A percentile compares a stretch with the other conserved stretches of the same genome.
These are phyloP conservation scores for Podargus strigoides DNA, from an alignment of 2,797 vertebrate species.

Conservation along the genomic window DNA sequence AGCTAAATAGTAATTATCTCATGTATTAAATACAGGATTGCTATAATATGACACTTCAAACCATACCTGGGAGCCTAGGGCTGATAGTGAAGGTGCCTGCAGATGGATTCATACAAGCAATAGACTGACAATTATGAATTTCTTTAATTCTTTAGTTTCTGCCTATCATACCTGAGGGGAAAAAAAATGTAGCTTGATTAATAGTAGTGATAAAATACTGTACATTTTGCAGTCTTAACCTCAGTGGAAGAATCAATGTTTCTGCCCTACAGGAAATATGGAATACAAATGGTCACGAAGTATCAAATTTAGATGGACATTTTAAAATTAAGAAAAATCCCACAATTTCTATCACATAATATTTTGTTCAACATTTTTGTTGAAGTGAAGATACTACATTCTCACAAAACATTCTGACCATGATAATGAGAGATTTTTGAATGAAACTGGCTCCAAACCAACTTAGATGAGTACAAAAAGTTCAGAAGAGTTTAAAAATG, in stretches of 20 bases:
- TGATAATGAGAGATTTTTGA: neutral
- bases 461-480: neutral
- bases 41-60: neutral
- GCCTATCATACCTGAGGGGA: constrained; percentile 77
- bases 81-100: constrained; percentile 81
- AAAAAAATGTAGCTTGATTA: neutral
- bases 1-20: neutral
- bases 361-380: neutral
- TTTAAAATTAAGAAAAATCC: neutral
- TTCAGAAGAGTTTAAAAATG: neutral
- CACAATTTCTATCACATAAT: neutral
- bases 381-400: neutral
- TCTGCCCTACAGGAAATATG: neutral
- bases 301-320: neutral
- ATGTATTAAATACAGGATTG: neutral
- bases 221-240: neutral
- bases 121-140: constrained; percentile 78
- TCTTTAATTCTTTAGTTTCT: constrained; percentile 80
- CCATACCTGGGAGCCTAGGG: constrained; percentile 79
- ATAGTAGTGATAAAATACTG: neutral
- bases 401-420: neutral
- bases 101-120: constrained; percentile 81
- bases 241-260: neutral
- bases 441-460: neutral
- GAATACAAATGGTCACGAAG: neutral